Evolutionary conservation across 2,888 invertebrate species (phyloP).

Genomic region (Dryomyza anilis): DNA sequence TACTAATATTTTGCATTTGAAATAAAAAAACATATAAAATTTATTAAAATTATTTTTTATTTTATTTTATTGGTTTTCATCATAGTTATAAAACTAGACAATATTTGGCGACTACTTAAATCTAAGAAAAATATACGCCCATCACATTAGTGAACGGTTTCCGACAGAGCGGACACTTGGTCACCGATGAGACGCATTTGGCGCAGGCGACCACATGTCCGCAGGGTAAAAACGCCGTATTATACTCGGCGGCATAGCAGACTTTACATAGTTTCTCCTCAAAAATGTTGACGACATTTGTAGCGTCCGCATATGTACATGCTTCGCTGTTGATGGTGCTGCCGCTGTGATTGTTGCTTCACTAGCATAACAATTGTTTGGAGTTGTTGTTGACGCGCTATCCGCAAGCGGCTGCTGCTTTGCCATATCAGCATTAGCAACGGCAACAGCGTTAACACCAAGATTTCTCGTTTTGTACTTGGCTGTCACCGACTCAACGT

Average conservation of each 20-base stretch:
- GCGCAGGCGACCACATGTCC: constrained; percentile 93
- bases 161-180: constrained; percentile 88
- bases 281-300: constrained; percentile 46
- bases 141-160: constrained; percentile 68
- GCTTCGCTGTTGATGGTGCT: constrained; percentile 14
- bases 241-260: constrained; percentile 86
- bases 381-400: too few relatives aligned
- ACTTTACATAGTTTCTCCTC: constrained; percentile 84
- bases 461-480: constrained; percentile 47
- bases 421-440: too few relatives aligned
- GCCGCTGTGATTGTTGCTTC: not conserved
- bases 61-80: too few relatives aligned
- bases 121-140: constrained; percentile 62
- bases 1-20: too few relatives aligned
- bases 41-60: too few relatives aligned
- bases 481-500: constrained; percentile 65
- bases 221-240: constrained; percentile 92
- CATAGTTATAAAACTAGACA: too few relatives aligned
- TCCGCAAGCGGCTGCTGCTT: not conserved
- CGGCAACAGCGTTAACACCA: not conserved
- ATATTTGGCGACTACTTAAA: too few relatives aligned
- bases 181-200: constrained; percentile 85
- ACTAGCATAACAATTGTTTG: too few relatives aligned
- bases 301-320: constrained; percentile 39
- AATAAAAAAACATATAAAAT: too few relatives aligned